Evolutionary conservation across 1,140 invertebrate species (phyloP).

Genomic region (Micrasema longulum): DNA sequence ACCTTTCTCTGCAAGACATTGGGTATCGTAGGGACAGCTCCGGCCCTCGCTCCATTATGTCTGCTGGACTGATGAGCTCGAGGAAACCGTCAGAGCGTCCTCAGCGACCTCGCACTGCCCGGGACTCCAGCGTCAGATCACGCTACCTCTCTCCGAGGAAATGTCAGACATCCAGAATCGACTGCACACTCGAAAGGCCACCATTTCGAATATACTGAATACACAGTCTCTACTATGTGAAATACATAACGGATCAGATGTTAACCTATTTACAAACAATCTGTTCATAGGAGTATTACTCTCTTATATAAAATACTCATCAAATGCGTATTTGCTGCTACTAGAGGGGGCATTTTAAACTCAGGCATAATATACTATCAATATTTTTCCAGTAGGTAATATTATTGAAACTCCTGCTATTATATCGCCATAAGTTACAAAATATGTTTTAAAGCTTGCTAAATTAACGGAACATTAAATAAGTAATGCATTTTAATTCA

Average conservation of each 20-base stretch:
- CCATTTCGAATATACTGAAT: constrained; percentile 52
- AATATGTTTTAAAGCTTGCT: no score
- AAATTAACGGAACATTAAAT: no score
- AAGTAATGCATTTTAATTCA: no score
- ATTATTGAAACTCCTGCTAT: no score
- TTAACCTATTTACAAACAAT: no score
- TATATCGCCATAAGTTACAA: no score
- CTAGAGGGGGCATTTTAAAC: no score
- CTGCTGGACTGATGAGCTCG: background rate
- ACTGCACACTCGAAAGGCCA: constrained; percentile 48
- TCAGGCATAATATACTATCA: no score
- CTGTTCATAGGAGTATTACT: no score
- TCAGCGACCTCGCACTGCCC: constrained; percentile 48
- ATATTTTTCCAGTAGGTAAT: no score
- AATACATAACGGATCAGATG: background rate
- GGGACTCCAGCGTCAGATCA: constrained; percentile 39
- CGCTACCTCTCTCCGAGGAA: constrained; percentile 41
- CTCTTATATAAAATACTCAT: no score
- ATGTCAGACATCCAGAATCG: constrained; percentile 50
- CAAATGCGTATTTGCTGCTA: no score
- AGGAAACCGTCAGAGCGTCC: constrained; percentile 29
- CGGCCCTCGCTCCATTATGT: constrained; percentile 47
- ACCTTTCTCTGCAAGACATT: constrained; percentile 50
- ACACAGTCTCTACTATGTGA: background rate
- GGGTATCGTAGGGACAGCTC: constrained; percentile 44